Base-by-base conservation (phyloP, 2,888 invertebrate genomes). In the Thysanoteuthis rhombus region DNA sequence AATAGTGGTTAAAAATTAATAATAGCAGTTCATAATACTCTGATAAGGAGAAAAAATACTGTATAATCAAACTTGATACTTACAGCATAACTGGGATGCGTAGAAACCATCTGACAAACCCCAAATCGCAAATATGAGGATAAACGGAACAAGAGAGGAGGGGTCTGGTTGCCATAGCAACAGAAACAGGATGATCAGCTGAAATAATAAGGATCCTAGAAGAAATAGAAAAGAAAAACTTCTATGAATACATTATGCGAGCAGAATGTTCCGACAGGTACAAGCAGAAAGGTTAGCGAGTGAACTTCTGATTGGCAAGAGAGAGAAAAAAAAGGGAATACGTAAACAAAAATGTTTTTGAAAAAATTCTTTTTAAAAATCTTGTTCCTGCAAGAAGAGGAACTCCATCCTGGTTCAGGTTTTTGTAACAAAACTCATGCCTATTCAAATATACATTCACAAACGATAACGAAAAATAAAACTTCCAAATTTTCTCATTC, bases 71-170 rank as follows among this genome's bases (percentile, higher is more conserved):
- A 22, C 19, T 19, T 47, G 16, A 22, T 93, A 96, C 97, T 95
- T 94, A 97, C 97, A 96, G 94, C 96, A 96, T 32, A 95, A 95
- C 94, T 97, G 96, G n/a, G 96, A 96, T 92, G 96, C 95, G 95
- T 96, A 96, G 42, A 97, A 96, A 8, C 97, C 97, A 93, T 97
- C 97, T 2, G 96, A 96, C 25, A 96, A 94, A 12, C 97, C 97
- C 96, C 96, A 96, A 19, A 95, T 93, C 1, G 95, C 96, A 32
- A 96, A 95, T 45, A 96, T 94, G 93, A 96, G 94, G 94, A 96
- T 96, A 52, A 96, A 95, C 12, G 95, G 94, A 47, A 95, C 93
- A 3, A 95, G 90, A 28, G 95, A 94, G 12, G 95, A 95, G 12
- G 95, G 94, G 10, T 93, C 93, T 12, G 97, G 96, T 52, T 94